Percentiles rank a stretch among this genome's conserved stretches.
phyloP scores from a whole-genome alignment of 2,797 vertebrate genomes.

The Pseudochromis fuscus region DNA sequence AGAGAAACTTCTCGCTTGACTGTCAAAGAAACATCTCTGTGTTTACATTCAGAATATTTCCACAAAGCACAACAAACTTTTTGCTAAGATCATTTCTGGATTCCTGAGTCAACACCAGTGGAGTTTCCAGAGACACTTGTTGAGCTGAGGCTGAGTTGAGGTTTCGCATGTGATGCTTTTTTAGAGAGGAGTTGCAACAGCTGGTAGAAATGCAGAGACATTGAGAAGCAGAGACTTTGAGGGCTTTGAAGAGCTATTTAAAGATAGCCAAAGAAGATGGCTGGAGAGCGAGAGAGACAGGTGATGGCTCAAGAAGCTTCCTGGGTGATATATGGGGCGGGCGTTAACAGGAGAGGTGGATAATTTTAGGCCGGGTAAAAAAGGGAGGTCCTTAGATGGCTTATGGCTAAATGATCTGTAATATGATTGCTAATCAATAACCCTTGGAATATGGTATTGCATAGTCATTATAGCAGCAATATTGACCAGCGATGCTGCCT shows the following conservation, averaged over 20 bases:
- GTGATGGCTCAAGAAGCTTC: slow-evolving; percentile 84
- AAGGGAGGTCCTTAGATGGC: slow-evolving; percentile 65
- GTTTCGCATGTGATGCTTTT: slow-evolving; percentile 61
- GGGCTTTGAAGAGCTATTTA: slow-evolving; percentile 84
- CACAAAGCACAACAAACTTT: background rate
- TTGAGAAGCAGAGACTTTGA: slow-evolving; percentile 81
- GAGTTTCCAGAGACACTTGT: slow-evolving; percentile 28
- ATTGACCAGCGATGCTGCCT: background rate
- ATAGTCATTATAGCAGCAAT: background rate
- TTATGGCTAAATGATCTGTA: slow-evolving; percentile 49
- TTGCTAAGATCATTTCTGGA: slow-evolving; percentile 4
- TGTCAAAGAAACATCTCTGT: slow-evolving; percentile 10
- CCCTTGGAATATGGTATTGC: slow-evolving; percentile 15
- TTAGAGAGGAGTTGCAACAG: slow-evolving; percentile 75
- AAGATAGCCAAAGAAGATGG: slow-evolving; percentile 79
- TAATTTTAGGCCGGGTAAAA: slow-evolving; percentile 77
- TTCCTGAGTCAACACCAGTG: slow-evolving; percentile 16
- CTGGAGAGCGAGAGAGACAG: slow-evolving; percentile 82
- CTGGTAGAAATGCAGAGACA: slow-evolving; percentile 81
- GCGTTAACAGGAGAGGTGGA: slow-evolving; percentile 69
- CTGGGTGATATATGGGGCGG: slow-evolving; percentile 81
- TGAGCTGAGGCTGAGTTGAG: slow-evolving; percentile 15
- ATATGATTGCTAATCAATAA: slow-evolving; percentile 71
- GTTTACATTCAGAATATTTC: slow-evolving; percentile 25
- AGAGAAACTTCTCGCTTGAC: slow-evolving; percentile 14